phyloP scores from a whole-genome alignment of 2,797 vertebrate species.

The Xiphorhynchus erythropygius region DNA sequence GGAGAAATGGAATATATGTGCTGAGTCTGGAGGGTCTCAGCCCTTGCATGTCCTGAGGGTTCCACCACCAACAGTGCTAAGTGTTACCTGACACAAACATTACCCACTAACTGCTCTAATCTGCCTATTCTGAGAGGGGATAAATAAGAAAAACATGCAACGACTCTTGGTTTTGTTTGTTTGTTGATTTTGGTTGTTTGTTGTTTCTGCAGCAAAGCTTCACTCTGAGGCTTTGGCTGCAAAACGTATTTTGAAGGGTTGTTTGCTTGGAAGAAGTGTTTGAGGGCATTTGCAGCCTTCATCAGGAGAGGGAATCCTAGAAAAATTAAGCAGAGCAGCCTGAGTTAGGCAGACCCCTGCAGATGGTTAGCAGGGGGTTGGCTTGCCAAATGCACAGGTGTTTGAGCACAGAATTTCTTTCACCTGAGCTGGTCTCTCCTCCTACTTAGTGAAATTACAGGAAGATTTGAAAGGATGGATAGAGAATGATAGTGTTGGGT shows the following conservation, averaged over 20 bases:
- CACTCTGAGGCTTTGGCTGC: not conserved
- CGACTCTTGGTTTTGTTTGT: not conserved
- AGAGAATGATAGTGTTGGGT: accelerated
- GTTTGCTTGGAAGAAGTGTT: not conserved
- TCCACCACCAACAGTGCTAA: not conserved
- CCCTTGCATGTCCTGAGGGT: accelerated
- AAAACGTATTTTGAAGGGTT: not conserved
- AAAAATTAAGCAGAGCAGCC: not conserved
- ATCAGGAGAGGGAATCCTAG: not conserved
- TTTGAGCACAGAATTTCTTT: not conserved
- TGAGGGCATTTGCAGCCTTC: not conserved
- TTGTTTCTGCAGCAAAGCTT: not conserved
- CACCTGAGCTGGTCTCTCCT: not conserved
- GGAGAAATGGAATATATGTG: not conserved
- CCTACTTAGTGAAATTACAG: not conserved
- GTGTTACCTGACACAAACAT: not conserved
- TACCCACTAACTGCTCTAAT: not conserved
- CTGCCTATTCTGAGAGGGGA: not conserved
- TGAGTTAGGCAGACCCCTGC: not conserved
- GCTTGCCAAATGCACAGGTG: not conserved
- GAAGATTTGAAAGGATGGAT: not conserved
- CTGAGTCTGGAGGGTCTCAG: not conserved
- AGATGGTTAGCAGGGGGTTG: not conserved
- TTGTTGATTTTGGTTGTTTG: not conserved
- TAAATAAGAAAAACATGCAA: not conserved